These are phyloP conservation scores for Mesoligia furuncula DNA, from an alignment of 2,888 invertebrate genomes.

Conservation along the genomic window DNA sequence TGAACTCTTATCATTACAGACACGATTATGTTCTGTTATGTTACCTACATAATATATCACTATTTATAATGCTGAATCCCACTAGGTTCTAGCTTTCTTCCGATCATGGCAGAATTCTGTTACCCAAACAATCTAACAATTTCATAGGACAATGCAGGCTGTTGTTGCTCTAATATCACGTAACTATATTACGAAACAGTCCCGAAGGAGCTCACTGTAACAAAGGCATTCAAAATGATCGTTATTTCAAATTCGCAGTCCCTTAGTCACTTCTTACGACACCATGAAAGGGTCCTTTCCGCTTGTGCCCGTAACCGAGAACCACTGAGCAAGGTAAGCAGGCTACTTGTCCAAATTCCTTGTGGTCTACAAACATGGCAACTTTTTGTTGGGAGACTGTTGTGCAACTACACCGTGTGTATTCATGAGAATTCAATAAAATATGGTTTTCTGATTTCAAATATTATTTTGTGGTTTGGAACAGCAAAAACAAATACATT, in stretches of 20 bases:
- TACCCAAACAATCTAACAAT: background rate
- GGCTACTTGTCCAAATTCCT: constrained; percentile 56
- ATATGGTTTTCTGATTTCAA: background rate
- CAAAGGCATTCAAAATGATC: constrained; percentile 31
- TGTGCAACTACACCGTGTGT: background rate
- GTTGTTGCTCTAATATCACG: background rate
- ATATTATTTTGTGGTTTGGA: no score
- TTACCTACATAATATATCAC: background rate
- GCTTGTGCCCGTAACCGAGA: constrained; percentile 59
- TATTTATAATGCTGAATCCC: background rate
- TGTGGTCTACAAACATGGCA: background rate
- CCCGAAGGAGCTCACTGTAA: constrained; percentile 28
- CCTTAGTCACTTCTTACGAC: constrained; percentile 55
- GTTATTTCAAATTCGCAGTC: constrained; percentile 35
- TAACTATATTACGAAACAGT: constrained; percentile 16
- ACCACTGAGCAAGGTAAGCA: constrained; percentile 53
- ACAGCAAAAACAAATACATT: background rate
- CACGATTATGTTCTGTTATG: background rate
- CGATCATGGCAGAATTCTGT: background rate
- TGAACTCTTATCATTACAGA: background rate
- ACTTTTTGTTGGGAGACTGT: constrained; percentile 32
- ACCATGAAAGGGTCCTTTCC: constrained; percentile 57
- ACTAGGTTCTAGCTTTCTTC: background rate
- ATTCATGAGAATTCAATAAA: background rate
- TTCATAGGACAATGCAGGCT: background rate